phyloP scores from a whole-genome alignment of 2,888 invertebrate genomes.

The Cantharis lateralis region DNA sequence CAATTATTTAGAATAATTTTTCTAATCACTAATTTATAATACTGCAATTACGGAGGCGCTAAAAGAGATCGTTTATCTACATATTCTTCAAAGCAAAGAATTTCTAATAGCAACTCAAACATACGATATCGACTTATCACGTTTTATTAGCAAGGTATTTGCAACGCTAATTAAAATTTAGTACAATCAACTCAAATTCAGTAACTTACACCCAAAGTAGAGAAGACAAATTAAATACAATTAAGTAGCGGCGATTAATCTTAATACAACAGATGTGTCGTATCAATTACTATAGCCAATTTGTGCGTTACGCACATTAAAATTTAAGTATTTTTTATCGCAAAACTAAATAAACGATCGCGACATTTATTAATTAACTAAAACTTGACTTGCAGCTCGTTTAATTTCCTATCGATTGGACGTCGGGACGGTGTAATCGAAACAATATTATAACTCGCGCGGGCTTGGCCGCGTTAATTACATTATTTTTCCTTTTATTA shows the following conservation, averaged over 20 bases:
- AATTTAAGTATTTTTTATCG: background rate
- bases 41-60: slow-evolving; percentile 14
- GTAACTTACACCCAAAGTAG: slow-evolving; percentile 8
- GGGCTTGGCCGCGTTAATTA: background rate
- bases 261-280: background rate
- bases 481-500: background rate
- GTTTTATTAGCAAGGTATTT: slow-evolving; percentile 16
- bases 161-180: slow-evolving; percentile 13
- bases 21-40: slow-evolving; percentile 22
- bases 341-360: background rate
- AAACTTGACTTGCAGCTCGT: background rate
- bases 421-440: background rate
- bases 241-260: background rate
- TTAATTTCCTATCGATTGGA: slow-evolving; percentile 1
- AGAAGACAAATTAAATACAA: background rate
- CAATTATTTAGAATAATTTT: slow-evolving; percentile 5
- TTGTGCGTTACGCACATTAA: background rate
- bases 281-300: background rate
- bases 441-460: background rate
- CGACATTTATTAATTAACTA: slow-evolving; percentile 3
- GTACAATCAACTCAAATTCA: slow-evolving; percentile 17
- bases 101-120: slow-evolving; percentile 6
- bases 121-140: slow-evolving; percentile 11
- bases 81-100: slow-evolving; percentile 10
- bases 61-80: slow-evolving; percentile 7